These are phyloP conservation scores for Lycocorax pyrrhopterus DNA, from an alignment of 2,113 vertebrate species.

Conservation along the genomic window DNA sequence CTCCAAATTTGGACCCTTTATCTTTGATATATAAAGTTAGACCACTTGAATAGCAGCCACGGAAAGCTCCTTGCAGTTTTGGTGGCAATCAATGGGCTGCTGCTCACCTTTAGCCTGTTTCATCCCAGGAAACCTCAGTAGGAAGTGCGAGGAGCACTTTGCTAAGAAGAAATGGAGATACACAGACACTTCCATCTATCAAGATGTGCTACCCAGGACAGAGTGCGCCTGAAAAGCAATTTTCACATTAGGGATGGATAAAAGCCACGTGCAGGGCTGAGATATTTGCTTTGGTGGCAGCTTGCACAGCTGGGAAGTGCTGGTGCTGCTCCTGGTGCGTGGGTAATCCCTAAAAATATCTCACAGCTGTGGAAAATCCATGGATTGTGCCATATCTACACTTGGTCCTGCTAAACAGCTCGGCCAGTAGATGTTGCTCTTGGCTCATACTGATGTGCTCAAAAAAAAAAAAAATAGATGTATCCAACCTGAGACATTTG, in stretches of 20 bases:
- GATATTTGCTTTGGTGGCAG: background rate
- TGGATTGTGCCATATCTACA: background rate
- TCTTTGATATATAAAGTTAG: background rate
- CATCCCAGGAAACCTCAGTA: background rate
- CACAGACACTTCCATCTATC: background rate
- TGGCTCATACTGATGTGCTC: constrained; percentile 8
- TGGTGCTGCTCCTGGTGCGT: background rate
- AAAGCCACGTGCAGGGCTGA: background rate
- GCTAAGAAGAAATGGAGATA: background rate
- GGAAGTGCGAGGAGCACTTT: background rate
- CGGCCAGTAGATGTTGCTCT: constrained; percentile 52
- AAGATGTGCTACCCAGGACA: background rate
- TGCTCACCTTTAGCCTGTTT: background rate
- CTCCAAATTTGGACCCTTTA: background rate
- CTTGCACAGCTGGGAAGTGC: background rate
- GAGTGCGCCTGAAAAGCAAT: background rate
- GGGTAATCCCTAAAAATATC: background rate
- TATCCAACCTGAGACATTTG: background rate
- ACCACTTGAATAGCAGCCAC: background rate
- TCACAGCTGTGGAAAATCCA: background rate
- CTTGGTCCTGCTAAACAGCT: constrained; percentile 4
- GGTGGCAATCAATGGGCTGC: background rate
- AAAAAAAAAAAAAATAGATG: background rate
- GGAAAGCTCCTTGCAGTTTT: background rate
- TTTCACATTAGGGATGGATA: background rate